Evolutionary conservation across 2,113 vertebrate species (phyloP), one percentile per base, ranked within the genome.

Genomic region (Tragelaphus scriptus): DNA sequence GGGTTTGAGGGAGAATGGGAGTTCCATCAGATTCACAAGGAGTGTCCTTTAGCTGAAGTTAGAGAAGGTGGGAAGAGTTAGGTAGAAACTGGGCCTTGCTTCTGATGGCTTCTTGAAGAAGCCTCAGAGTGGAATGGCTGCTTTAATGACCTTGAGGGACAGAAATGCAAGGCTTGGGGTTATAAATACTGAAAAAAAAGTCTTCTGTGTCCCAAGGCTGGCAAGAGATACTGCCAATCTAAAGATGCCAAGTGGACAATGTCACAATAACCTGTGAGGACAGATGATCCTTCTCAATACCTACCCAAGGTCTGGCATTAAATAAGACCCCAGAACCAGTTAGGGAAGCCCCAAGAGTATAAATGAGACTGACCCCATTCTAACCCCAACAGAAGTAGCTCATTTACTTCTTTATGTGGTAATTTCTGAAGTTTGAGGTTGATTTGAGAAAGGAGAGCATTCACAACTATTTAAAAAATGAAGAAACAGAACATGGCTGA

Each of bases 391-490:
- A 95, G 47, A 88, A 85, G 53, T 58, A 96, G 53, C n/a, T 91
- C 16, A 80, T 51, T 32, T 97, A 91, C 28, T 89, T 86, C 47
- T 75, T 95, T 81, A 75, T 81, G n/a, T 93, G n/a, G 4, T 55
- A 40, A 15, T 94, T 96, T 88, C 19, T 90, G 71, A 94, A 56
- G 25, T 94, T 96, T 95, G 88, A 95, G 63, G 90, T 68, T 94
- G 77, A 96, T 90, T 92, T 97, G 94, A 92, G 88, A 94, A 97
- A 90, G 6, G 56, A 61, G 51, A 96, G 44, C 36, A 93, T 89
- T 93, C 93, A 71, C 81, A 97, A 77, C 55, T 92, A 94, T 90
- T 96, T 95, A 95, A 97, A 94, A 53, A 53, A 71, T 92, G 28
- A 94, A 93, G 80, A 90, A n/a, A 63, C 19, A 44, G 53, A 92